Base-by-base conservation (phyloP, 2,113 vertebrate species). In the Anser brachyrhynchus region DNA sequence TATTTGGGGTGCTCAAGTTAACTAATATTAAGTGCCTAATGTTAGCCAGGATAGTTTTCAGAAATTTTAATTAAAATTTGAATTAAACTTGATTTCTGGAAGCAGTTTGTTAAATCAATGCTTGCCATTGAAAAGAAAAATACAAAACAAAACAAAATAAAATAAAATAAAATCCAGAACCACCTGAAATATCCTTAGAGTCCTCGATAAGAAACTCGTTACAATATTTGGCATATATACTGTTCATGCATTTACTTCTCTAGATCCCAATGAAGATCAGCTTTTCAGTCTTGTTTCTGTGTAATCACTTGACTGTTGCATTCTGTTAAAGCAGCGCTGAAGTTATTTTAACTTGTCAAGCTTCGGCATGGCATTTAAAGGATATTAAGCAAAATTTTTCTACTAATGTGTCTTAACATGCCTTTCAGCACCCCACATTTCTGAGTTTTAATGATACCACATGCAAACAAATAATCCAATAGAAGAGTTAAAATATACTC, bases 361-460 rank as follows among this genome's bases (percentile, higher is more conserved):
- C 55, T 90, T 92, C 89, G 52, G 77, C 65, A 89, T 46, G 74
- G 25, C 37, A 57, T 92, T 87, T 87, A 49, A 84, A 59, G 26
- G 11, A 87, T 66, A 87, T 43, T 51, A 71, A 78, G 21, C 22
- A 81, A 89, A 54, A 57, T 52, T 78, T 23, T 93, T 72, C 57
- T 57, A 52, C 1, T 49, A 85, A 46, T 31, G 6, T 52, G 22
- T 72, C 35, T 88, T 51, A 49, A 3, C 67, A 44, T 11, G 25
- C 59, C 31, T 92, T 37, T 93, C 76, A 1, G 1, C 46, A 81
- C 21, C 19, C 37, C 59, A 62, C 61, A 72, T 78, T 65, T 87
- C n/a, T 87, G 69, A 81, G 83, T 92, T 95, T 92, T 84, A 89
- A 81, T 84, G 75, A 49, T 21, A 67, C 8, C 46, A 81, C 33